Base-by-base conservation (phyloP, 2,797 vertebrate genomes). In the Dipus sagitta region DNA sequence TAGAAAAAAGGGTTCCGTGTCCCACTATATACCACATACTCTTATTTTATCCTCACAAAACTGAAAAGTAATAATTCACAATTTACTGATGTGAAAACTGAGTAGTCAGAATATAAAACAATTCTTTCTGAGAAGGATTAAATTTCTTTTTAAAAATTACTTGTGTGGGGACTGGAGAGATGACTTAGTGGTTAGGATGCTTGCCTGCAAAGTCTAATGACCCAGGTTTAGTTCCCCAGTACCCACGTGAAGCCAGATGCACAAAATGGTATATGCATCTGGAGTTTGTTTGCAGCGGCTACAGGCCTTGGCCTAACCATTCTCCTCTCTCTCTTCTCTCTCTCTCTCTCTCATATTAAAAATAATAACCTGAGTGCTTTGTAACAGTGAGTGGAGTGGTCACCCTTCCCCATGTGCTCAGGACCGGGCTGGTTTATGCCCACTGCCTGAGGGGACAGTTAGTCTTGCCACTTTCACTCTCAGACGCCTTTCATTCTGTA, bases 401-500 rank as follows among this genome's bases (percentile, higher is more conserved):
- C 34, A 20, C 4, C 42, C 17, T n/a, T 78, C 24, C 47, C 64
- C n/a, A 74, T 8, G 26, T 60, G 54, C 12, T 18, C 18, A 52
- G 11, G 17, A 68, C 2, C 58, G 26, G 32, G 9, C 32, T 82
- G 54, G 38, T 15, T 90, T 47, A 47, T 11, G 11, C 47, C 47
- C 47, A 11, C 11, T 47, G 47, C 47, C 47, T 7, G 47, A 47
- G 47, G 47, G 47, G 47, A 47, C 47, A 47, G 47, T 47, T 11
- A 11, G 8, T 47, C 47, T 9, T 47, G 12, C 28, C 28, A 82
- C 52, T 93, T 91, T 93, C 28, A 60, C 52, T 81, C 34, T 58
- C 81, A 75, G 13, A 34, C 75, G 24, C 9, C 52, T 93, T 88
- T 24, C 85, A 78, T 32, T 65, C 86, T 86, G 21, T 21, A 47